Conservation (phyloP, 2,888 invertebrate genomes). For the Drosophila hamatofila region DNA sequence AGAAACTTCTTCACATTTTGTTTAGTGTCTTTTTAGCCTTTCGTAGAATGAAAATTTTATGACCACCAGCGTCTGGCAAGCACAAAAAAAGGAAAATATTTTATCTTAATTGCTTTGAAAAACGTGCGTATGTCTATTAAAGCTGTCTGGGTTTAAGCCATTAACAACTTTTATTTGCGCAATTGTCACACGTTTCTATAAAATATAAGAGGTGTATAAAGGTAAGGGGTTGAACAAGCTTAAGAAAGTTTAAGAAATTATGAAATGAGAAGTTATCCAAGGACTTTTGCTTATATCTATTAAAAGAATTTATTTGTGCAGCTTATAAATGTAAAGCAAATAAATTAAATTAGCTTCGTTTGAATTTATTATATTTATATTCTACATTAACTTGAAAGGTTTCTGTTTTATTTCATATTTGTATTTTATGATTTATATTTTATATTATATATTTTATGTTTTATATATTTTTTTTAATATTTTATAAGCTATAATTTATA, state of each 20-base stretch:
- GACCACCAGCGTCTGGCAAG: constrained; percentile 31
- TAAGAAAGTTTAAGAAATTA: not conserved
- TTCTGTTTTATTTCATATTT: too few species aligned
- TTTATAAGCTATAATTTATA: too few species aligned
- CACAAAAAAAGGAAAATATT: constrained; percentile 32
- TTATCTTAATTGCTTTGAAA: constrained; percentile 51
- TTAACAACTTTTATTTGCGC: constrained; percentile 44
- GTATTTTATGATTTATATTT: too few species aligned
- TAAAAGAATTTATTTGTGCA: not conserved
- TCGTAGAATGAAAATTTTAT: constrained; percentile 33
- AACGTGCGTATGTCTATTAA: constrained; percentile 46
- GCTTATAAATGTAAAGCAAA: too few species aligned
- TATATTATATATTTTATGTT: too few species aligned
- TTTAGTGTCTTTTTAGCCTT: not conserved
- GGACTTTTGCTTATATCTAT: too few species aligned
- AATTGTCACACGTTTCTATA: constrained; percentile 39
- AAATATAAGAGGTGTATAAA: not conserved
- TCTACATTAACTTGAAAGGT: too few species aligned
- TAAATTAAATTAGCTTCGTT: too few species aligned
- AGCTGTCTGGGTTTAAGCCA: constrained; percentile 36
- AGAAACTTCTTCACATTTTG: constrained; percentile 27
- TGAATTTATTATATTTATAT: too few species aligned
- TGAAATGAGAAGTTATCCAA: not conserved
- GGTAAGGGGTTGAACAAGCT: not conserved
- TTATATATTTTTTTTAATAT: not conserved